Evolutionary conservation across 1,140 invertebrate genomes (phyloP).

Genomic region (Manduca sexta): DNA sequence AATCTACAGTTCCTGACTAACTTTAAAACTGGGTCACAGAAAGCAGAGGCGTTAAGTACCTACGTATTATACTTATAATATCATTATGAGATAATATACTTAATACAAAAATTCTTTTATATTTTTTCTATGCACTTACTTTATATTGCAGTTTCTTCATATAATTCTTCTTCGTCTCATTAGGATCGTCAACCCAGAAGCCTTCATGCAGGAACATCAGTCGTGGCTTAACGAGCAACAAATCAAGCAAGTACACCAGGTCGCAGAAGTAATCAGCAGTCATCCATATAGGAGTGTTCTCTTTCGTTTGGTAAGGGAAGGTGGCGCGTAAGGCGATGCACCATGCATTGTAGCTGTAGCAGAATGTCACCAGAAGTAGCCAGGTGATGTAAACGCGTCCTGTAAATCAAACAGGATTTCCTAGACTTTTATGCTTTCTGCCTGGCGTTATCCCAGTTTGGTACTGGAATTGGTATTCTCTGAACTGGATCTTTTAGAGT

Average conservation of each 20-base stretch:
- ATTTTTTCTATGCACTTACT: too few relatives aligned
- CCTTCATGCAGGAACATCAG: conserved; percentile 84
- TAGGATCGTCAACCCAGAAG: conserved; percentile 83
- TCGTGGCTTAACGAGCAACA: conserved; percentile 86
- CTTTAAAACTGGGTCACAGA: too few relatives aligned
- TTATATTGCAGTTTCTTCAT: conserved; percentile 82
- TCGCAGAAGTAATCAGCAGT: conserved; percentile 86
- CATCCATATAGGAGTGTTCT: conserved; percentile 84
- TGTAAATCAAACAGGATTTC: conserved; percentile 25
- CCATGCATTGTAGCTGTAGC: conserved; percentile 92
- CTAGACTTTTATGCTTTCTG: too few relatives aligned
- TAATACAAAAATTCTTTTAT: too few relatives aligned
- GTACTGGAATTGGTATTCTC: too few relatives aligned
- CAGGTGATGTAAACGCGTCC: conserved; percentile 85
- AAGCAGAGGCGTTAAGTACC: too few relatives aligned
- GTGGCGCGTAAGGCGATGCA: conserved; percentile 87
- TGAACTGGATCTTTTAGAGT: too few relatives aligned
- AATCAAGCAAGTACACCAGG: conserved; percentile 88
- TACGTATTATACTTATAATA: too few relatives aligned
- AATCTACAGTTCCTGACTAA: too few relatives aligned
- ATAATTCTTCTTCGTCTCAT: conserved; percentile 83
- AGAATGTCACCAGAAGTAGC: conserved; percentile 85
- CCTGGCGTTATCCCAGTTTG: too few relatives aligned
- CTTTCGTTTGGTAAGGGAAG: conserved; percentile 87
- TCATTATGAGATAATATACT: too few relatives aligned